Conservation (phyloP, 2,797 vertebrate genomes). For the Xiphophorus birchmanni region DNA sequence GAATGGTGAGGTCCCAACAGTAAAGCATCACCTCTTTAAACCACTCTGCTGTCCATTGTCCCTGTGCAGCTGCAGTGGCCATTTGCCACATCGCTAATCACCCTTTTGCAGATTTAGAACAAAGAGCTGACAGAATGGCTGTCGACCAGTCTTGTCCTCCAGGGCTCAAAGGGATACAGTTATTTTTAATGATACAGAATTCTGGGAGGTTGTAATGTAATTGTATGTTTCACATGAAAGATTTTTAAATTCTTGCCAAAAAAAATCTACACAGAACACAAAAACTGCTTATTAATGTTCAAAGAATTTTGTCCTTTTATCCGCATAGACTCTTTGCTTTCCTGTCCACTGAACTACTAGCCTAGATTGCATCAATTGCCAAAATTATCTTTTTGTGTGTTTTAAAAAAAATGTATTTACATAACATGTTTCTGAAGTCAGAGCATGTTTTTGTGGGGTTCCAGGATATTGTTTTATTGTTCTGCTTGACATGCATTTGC, state of each 20-base stretch:
- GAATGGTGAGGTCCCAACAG: conserved; percentile 76
- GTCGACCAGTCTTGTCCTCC: conserved; percentile 22
- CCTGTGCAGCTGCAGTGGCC: conserved; percentile 55
- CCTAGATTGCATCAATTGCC: background rate
- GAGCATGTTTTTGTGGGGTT: background rate
- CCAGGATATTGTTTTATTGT: background rate
- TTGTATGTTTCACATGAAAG: background rate
- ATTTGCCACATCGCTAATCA: conserved; percentile 44
- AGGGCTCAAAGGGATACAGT: background rate
- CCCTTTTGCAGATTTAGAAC: conserved; percentile 38
- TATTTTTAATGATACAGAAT: conserved; percentile 9
- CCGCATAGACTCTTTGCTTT: background rate
- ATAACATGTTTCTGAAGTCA: background rate
- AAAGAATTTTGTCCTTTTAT: background rate
- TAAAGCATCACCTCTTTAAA: conserved; percentile 29
- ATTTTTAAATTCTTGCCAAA: background rate
- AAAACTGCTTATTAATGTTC: background rate
- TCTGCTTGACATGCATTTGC: background rate
- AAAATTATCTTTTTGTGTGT: background rate
- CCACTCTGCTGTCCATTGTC: conserved; percentile 41
- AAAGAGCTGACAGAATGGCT: conserved; percentile 24
- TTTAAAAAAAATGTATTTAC: no score
- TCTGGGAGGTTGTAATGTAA: conserved; percentile 1
- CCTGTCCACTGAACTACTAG: background rate
- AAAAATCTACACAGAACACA: background rate